These are phyloP conservation scores for Eremobia ochroleuca DNA, from an alignment of 2,888 invertebrate genomes.

Conservation along the genomic window DNA sequence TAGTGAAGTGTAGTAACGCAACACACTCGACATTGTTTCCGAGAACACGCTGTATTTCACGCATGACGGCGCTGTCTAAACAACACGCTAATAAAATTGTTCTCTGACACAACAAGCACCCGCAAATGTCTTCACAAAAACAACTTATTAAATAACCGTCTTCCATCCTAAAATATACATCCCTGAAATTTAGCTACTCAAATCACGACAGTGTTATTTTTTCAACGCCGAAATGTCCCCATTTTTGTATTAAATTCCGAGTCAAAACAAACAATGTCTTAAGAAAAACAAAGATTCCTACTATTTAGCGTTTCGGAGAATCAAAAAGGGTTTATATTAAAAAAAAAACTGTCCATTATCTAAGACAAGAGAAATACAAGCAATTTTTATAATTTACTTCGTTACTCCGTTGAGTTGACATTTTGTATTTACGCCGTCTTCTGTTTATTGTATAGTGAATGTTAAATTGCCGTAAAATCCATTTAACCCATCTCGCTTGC, in stretches of 20 bases:
- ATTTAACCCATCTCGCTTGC: conserved; percentile 56
- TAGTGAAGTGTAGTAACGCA: conserved; percentile 11
- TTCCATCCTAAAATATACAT: conserved; percentile 61
- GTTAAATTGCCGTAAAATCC: conserved; percentile 63
- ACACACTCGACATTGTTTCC: conserved; percentile 32
- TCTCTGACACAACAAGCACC: conserved; percentile 47
- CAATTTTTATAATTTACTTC: conserved; percentile 70
- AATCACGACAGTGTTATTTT: conserved; percentile 59
- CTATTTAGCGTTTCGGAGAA: conserved; percentile 66
- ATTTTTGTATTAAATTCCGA: conserved; percentile 54
- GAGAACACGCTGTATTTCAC: conserved; percentile 36
- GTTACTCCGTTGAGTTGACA: conserved; percentile 63
- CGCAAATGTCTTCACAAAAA: conserved; percentile 56
- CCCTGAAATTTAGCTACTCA: conserved; percentile 48
- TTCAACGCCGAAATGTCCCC: conserved; percentile 49
- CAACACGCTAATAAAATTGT: conserved; percentile 66
- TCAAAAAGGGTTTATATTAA: conserved; percentile 58
- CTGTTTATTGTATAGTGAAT: conserved; percentile 68
- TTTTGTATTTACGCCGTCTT: conserved; percentile 65
- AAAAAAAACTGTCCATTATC: conserved; percentile 53
- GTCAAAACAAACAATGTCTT: conserved; percentile 64
- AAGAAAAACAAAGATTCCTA: conserved; percentile 63
- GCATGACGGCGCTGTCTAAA: conserved; percentile 48
- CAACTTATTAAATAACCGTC: conserved; percentile 53
- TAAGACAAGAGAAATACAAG: conserved; percentile 66